phyloP scores from a whole-genome alignment of 92 coral and sea anemone species.

The Umimayanthus kanabou region DNA sequence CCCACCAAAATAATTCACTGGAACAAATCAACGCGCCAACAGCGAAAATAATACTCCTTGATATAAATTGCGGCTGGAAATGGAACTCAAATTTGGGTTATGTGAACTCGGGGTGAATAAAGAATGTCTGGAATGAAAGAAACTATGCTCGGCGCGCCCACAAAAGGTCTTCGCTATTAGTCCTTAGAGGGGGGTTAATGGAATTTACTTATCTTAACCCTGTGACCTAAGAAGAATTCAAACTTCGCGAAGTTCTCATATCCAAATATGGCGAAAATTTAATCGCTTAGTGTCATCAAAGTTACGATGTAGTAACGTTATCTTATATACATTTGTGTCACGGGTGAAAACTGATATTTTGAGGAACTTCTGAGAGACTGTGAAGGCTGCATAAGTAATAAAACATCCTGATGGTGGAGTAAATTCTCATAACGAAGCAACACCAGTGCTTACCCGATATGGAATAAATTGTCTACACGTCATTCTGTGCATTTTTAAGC shows the following conservation, averaged over 20 bases:
- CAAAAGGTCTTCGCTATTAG: conserved; percentile 81
- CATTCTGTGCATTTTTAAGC: conserved; percentile 81
- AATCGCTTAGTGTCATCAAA: conserved; percentile 31
- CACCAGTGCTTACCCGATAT: conserved; percentile 48
- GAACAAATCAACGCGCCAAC: conserved; percentile 38
- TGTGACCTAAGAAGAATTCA: conserved; percentile 76
- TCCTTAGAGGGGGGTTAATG: conserved; percentile 91
- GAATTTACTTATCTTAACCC: conserved; percentile 68
- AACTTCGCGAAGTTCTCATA: conserved; percentile 52
- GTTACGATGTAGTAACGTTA: conserved; percentile 32
- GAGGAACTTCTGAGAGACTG: not conserved
- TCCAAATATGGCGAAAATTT: conserved; percentile 45
- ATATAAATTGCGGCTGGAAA: conserved; percentile 53
- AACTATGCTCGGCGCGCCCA: conserved; percentile 99
- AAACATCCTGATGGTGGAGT: conserved; percentile 50
- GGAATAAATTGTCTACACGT: conserved; percentile 82
- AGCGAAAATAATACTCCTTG: conserved; percentile 30
- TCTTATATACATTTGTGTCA: conserved; percentile 12
- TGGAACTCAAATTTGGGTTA: conserved; percentile 57
- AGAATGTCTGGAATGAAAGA: conserved; percentile 97
- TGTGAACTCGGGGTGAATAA: conserved; percentile 81
- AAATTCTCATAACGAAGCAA: conserved; percentile 62
- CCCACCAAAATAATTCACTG: conserved; percentile 18
- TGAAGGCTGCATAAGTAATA: not conserved
- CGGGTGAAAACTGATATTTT: not conserved